phyloP scores from a whole-genome alignment of 2,888 invertebrate species.

The Acanthosepion esculentum region DNA sequence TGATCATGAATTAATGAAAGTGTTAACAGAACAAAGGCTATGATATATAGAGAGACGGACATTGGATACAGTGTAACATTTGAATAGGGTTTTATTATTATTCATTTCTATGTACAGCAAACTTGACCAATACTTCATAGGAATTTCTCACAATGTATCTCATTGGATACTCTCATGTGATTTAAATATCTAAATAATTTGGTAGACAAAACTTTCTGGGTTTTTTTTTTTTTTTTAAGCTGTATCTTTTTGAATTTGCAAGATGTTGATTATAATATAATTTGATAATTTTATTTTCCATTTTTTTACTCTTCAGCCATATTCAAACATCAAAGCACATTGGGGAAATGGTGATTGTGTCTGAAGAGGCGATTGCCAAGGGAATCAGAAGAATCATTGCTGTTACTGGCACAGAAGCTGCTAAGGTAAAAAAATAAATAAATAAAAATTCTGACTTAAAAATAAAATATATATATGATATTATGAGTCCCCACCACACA shows the following conservation, averaged over 20 bases:
- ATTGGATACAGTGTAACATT: too few species aligned
- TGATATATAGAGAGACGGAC: too few species aligned
- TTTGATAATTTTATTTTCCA: neutral
- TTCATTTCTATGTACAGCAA: too few species aligned
- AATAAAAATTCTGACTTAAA: too few species aligned
- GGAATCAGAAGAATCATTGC: slow-evolving; percentile 97
- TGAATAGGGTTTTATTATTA: too few species aligned
- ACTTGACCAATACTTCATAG: too few species aligned
- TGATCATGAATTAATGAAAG: too few species aligned
- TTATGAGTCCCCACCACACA: too few species aligned
- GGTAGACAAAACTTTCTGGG: neutral
- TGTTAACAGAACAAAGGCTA: too few species aligned
- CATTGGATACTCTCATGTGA: neutral
- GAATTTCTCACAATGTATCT: neutral
- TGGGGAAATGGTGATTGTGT: slow-evolving; percentile 94
- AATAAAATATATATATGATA: too few species aligned
- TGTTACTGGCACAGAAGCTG: slow-evolving; percentile 94
- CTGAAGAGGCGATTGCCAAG: slow-evolving; percentile 99
- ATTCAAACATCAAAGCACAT: slow-evolving; percentile 92
- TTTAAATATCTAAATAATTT: neutral
- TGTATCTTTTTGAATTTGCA: neutral
- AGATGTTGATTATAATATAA: neutral
- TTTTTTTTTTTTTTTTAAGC: too few species aligned
- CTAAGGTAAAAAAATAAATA: slow-evolving; percentile 62
- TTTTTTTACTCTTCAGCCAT: slow-evolving; percentile 79